phyloP scores from a whole-genome alignment of 2,888 invertebrate species.

The Lycophotia porphyrea region DNA sequence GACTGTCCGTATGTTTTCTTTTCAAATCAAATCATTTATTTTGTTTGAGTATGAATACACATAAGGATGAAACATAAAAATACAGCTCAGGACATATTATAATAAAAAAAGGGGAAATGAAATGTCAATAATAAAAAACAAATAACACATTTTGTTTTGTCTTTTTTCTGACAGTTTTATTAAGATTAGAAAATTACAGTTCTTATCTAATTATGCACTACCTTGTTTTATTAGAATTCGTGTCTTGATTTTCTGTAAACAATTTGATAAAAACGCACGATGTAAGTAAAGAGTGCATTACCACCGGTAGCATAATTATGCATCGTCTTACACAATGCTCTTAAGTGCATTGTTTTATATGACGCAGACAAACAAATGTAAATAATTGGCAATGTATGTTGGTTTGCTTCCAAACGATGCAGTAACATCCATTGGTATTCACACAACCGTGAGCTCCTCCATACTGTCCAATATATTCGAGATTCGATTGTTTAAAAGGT shows the following conservation, averaged over 20 bases:
- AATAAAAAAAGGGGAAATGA: no score
- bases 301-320: not conserved
- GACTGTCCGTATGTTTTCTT: not conserved
- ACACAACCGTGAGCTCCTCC: constrained; percentile 3
- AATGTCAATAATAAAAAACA: no score
- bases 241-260: not conserved
- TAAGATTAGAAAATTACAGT: not conserved
- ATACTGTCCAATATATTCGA: constrained; percentile 41
- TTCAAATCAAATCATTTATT: no score
- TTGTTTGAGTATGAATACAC: no score
- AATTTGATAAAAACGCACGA: no score
- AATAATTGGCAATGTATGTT: constrained; percentile 61
- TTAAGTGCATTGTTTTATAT: constrained; percentile 29
- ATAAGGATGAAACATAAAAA: no score
- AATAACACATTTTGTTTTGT: no score
- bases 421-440: constrained; percentile 58
- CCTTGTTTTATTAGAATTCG: not conserved
- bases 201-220: not conserved
- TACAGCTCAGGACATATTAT: no score
- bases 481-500: constrained; percentile 50
- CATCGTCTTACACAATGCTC: constrained; percentile 21
- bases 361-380: constrained; percentile 25
- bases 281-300: no score
- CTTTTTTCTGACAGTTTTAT: not conserved
- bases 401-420: constrained; percentile 59